Evolutionary conservation across 2,113 vertebrate genomes (phyloP), one percentile per base, ranked within the genome.

Genomic region (Neolamprologus hecqui): DNA sequence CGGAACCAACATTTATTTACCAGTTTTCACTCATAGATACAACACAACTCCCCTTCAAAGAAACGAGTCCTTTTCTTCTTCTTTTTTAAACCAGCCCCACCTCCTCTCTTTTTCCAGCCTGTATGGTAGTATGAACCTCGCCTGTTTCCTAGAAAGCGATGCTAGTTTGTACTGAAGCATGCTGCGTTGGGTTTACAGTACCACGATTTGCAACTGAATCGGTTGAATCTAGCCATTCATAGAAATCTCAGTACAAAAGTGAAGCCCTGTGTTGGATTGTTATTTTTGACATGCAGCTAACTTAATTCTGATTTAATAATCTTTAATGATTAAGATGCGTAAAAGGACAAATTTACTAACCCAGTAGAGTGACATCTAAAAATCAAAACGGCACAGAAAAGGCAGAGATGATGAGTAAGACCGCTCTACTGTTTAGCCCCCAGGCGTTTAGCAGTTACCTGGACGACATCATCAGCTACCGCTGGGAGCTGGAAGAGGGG

Each of bases 381-480:
- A 84, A 31, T 55, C 3, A 0, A 13, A 0, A 28, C 6, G 9
- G 31, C 12, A 19, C 11, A 6, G n/a, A 23, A 6, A 9, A 65
- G 73, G 49, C 45, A 35, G 35, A 81, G 53, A 37, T 21, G 7
- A 15, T 17, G 35, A 70, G 17, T 49, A 42, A 45, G 17, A 3
- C 17, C 21, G 5, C 33, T 51, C 26, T 21, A 7, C 33, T 40
- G 33, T 87, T 57, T 90, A 99, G 99, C 87, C 96, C 97, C 31
- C 96, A 98, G 96, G 97, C 97, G 0, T 99, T 98, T 92, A 97
- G 98, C 94, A 96, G 97, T 89, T 99, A 99, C 95, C 96, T 99
- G 88, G 98, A 99, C 37, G 99, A 99, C 95, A 99, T 99, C 93
- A 99, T 99, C 93, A 99, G 97, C 95, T 99, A 99, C 92, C 97